phyloP scores from a whole-genome alignment of 2,113 vertebrate species.

The Catagonus wagneri region DNA sequence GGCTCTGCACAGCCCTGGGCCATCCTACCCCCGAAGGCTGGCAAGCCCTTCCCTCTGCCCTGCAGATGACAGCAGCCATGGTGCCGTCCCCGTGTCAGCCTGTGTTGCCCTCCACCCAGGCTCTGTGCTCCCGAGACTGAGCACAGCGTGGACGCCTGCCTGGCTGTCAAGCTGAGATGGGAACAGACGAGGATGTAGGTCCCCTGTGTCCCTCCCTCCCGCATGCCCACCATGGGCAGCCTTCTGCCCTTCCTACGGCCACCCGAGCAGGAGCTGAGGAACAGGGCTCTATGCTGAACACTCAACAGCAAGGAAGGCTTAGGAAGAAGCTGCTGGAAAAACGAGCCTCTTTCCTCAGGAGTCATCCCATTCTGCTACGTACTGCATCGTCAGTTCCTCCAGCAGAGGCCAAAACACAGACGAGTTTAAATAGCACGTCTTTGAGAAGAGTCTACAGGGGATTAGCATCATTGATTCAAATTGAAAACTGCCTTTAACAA shows the following conservation, averaged over 20 bases:
- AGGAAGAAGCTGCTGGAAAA: conserved; percentile 12
- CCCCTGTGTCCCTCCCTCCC: no score
- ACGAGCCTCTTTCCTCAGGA: background rate
- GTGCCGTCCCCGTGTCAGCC: no score
- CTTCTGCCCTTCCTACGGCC: background rate
- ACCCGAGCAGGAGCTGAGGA: background rate
- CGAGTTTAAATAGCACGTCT: background rate
- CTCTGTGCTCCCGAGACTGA: background rate
- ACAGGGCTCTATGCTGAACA: background rate
- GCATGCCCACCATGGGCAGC: background rate
- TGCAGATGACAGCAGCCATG: background rate
- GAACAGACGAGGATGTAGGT: background rate
- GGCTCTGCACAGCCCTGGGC: no score
- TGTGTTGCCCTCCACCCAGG: no score
- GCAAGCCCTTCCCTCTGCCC: background rate
- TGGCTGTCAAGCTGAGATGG: background rate
- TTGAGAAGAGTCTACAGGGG: background rate
- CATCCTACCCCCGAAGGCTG: background rate
- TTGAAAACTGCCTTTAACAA: conserved; percentile 28
- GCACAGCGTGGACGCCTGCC: background rate
- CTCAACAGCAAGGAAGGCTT: fast-evolving
- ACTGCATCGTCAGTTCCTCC: fast-evolving
- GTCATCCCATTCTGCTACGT: fast-evolving
- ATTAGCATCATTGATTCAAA: background rate
- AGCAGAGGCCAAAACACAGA: background rate